phyloP scores from a whole-genome alignment of 1,140 invertebrate genomes.

The Asobara japonica region DNA sequence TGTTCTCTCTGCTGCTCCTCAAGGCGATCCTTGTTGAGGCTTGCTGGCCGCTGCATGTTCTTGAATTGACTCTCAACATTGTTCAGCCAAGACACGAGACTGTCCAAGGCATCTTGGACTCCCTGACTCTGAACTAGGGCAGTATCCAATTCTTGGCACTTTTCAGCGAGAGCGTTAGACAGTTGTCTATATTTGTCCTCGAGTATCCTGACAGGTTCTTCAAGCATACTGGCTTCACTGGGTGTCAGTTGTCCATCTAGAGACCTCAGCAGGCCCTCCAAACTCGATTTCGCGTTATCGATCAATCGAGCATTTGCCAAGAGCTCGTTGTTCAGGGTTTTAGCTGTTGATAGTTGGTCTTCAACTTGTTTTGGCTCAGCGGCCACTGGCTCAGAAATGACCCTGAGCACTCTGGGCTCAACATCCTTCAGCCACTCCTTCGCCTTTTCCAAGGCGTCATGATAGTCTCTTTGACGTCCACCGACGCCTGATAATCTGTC shows the following conservation, averaged over 20 bases:
- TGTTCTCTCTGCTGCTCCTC: conserved; percentile 90
- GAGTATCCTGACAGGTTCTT: conserved; percentile 81
- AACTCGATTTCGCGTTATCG: conserved; percentile 79
- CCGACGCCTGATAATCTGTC: conserved; percentile 82
- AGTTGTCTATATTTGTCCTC: conserved; percentile 82
- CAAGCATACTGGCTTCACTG: conserved; percentile 79
- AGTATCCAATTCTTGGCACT: conserved; percentile 87
- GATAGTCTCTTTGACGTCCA: conserved; percentile 82
- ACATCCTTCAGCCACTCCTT: conserved; percentile 83
- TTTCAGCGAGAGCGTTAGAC: conserved; percentile 75
- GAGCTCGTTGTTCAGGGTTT: conserved; percentile 87
- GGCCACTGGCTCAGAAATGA: conserved; percentile 83
- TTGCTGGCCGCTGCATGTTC: conserved; percentile 82
- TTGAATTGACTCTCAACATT: conserved; percentile 86
- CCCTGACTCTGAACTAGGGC: conserved; percentile 92
- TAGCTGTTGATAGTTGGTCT: conserved; percentile 86
- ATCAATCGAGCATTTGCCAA: conserved; percentile 85
- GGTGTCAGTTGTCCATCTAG: conserved; percentile 84
- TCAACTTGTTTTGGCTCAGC: conserved; percentile 89
- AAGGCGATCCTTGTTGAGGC: conserved; percentile 86
- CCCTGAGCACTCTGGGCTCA: conserved; percentile 78
- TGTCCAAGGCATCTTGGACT: conserved; percentile 91
- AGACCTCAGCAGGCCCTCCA: conserved; percentile 77
- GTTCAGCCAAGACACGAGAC: conserved; percentile 85
- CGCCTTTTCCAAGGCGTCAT: conserved; percentile 85